These are phyloP conservation scores for Eurosta solidaginis DNA, from an alignment of 1,140 invertebrate species.

Conservation along the genomic window DNA sequence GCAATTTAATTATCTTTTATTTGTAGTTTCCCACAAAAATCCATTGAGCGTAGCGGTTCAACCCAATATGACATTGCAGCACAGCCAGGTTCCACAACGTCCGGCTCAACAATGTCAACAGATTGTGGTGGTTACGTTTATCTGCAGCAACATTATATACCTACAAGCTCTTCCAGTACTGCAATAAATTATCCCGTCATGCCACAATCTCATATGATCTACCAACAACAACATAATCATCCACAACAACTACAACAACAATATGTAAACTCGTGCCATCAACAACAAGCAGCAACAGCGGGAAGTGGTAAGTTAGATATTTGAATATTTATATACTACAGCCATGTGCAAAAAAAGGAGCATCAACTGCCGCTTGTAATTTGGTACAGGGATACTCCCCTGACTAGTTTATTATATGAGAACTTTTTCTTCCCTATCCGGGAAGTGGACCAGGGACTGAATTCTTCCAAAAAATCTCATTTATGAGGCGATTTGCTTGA, in stretches of 20 bases:
- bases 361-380: no score
- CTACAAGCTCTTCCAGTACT: conserved; percentile 46
- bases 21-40: conserved; percentile 59
- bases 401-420: no score
- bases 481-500: no score
- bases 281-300: conserved; percentile 43
- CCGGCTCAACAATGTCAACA: conserved; percentile 42
- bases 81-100: conserved; percentile 37
- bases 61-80: conserved; percentile 53
- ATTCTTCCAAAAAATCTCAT: no score
- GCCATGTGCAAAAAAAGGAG: no score
- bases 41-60: conserved; percentile 55
- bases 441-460: no score
- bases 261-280: conserved; percentile 55
- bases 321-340: no score
- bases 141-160: conserved; percentile 57
- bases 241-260: conserved; percentile 43
- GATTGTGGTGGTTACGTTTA: conserved; percentile 56
- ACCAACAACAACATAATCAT: conserved; percentile 46
- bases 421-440: no score
- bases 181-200: conserved; percentile 53
- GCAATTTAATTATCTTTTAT: neutral
- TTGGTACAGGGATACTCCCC: no score
- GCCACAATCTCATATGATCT: conserved; percentile 54
- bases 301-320: conserved; percentile 19